phyloP scores from a whole-genome alignment of 2,113 vertebrate genomes.

The Anseranas semipalmata region DNA sequence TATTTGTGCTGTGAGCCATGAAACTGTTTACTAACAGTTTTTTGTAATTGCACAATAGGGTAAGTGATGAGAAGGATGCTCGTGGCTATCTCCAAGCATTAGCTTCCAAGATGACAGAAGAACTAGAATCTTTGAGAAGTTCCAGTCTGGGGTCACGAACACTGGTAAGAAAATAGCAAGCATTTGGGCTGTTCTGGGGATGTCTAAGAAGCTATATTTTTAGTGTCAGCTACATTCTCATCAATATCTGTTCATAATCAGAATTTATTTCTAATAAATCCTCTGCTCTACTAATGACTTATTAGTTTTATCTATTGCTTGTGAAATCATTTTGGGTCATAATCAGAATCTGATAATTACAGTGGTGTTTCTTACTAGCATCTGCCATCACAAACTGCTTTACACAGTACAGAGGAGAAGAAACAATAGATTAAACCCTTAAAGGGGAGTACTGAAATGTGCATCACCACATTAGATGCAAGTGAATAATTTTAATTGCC shows the following conservation, averaged over 20 bases:
- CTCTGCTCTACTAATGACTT: not conserved
- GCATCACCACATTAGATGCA: not conserved
- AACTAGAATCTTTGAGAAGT: constrained; percentile 89
- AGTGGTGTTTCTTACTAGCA: not conserved
- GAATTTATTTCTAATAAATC: not conserved
- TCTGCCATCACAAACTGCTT: not conserved
- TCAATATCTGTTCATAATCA: not conserved
- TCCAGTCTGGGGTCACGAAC: constrained; percentile 90
- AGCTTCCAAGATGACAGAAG: constrained; percentile 97
- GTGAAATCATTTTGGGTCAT: not conserved
- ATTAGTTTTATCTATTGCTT: not conserved
- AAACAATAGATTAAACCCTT: not conserved
- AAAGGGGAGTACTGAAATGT: not conserved
- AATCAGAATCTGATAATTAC: not conserved
- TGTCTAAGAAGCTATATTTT: not conserved
- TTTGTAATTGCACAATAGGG: constrained; percentile 79
- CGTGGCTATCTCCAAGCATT: constrained; percentile 95
- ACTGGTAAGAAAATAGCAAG: constrained; percentile 79
- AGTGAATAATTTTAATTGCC: not conserved
- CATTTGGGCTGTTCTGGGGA: not conserved
- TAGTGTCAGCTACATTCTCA: not conserved
- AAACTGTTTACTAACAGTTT: not conserved
- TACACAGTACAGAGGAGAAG: not conserved
- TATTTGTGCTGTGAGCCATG: not conserved
- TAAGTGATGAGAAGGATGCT: constrained; percentile 97